Base-by-base conservation (phyloP, 2,888 invertebrate species). In the Caradrina kadenii region DNA sequence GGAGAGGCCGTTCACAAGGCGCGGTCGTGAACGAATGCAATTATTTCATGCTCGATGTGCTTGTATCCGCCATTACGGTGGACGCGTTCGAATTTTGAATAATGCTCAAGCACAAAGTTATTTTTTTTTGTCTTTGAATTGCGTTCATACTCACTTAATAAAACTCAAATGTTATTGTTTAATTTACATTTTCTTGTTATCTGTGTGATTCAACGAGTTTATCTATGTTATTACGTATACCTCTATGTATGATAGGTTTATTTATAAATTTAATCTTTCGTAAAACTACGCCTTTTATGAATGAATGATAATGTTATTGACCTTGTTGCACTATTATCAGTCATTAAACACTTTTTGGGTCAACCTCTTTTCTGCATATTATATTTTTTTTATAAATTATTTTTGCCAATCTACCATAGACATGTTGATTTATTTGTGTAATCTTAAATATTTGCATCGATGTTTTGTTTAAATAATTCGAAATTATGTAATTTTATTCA, bases 31-130 rank as follows among this genome's bases (percentile, higher is more conserved):
- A 79, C 84, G 84, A 91, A 91, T 93, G 93, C 93, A 94, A 93
- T 93, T 92, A 93, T 93, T 93, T 92, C 91, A 92, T 92, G 92
- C 91, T 91, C 90, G 88, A 90, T 90, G 91, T 89, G 88, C 88
- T 87, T 89, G 88, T 87, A 89, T 91, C 93, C 93, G 93, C 93
- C 91, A 93, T 93, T 88, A 91, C 89, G 87, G 88, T 84, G 83
- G 87, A 86, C 86, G 84, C 83, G 83, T 87, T 87, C 85, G 83
- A 87, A 86, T 81, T 86, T 87, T 81, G 79, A 86, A 86, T 84
- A n/a, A 82, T 81, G 63, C 69, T 79, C 64, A 67, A 71, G 59
- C 72, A 49, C 17, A 49, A 59, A 42, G 11, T 19, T 61, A 82
- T 82, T 79, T 70, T 69, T 55, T 66, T 60, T 66, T 35, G 22